Conservation (phyloP, 2,113 vertebrate genomes). For the Phylloscopus whistleri region DNA sequence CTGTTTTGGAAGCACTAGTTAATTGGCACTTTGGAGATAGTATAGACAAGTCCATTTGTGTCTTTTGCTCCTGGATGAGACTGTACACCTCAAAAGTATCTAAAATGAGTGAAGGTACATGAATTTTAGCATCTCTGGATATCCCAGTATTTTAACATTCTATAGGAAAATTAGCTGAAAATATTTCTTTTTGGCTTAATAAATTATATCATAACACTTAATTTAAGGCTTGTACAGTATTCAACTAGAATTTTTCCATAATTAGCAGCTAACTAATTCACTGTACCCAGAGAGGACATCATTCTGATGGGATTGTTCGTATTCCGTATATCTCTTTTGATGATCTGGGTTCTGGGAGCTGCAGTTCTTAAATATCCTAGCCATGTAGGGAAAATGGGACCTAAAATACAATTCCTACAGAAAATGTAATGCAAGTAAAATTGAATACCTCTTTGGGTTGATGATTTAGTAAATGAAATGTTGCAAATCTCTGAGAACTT, state of each 20-base stretch:
- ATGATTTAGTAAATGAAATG: background rate
- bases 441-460: background rate
- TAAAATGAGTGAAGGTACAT: fast-evolving
- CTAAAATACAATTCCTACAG: background rate
- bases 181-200: background rate
- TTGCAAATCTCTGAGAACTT: background rate
- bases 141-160: background rate
- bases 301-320: background rate
- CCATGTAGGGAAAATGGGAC: background rate
- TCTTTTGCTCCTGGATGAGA: background rate
- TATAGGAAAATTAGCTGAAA: background rate
- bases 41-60: fast-evolving
- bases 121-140: background rate
- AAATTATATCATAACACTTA: background rate
- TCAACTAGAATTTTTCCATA: background rate
- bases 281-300: background rate
- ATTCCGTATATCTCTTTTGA: background rate
- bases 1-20: background rate
- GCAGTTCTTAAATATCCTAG: background rate
- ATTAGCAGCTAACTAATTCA: background rate
- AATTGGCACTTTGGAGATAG: background rate
- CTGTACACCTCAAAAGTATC: background rate
- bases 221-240: background rate
- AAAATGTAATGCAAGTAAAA: background rate
- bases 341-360: background rate